A percentile compares a stretch with the other conserved stretches of the same genome.
These are phyloP conservation scores for Ips nitidus DNA, from an alignment of 1,140 invertebrate species.

Conservation along the genomic window DNA sequence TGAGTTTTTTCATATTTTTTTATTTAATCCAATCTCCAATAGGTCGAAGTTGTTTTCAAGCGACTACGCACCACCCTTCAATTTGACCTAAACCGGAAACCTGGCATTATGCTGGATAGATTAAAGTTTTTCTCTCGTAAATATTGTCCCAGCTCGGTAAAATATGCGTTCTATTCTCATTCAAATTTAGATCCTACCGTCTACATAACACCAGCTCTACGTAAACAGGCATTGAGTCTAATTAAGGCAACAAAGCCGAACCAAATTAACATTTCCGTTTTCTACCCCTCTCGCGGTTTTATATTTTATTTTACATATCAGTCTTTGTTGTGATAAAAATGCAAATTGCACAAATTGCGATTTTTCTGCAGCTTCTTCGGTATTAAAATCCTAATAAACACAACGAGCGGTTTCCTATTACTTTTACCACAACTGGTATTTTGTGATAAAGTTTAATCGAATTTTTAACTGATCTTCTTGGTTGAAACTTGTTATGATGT, in stretches of 20 bases:
- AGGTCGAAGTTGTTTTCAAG: no score
- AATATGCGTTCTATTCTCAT: conserved; percentile 3
- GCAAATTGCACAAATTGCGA: background rate
- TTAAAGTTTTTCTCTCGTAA: background rate
- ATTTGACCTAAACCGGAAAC: no score
- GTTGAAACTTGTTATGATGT: no score
- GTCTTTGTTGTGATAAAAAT: conserved; percentile 5
- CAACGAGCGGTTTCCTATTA: no score
- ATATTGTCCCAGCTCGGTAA: background rate
- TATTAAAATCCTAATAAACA: no score
- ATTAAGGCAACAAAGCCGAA: background rate
- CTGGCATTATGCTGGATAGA: no score
- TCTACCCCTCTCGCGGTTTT: background rate
- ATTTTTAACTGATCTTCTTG: no score
- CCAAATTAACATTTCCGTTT: background rate
- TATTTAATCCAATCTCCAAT: background rate
- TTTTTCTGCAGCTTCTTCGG: no score
- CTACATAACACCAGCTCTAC: background rate
- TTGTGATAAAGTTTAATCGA: no score
- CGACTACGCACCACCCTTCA: no score
- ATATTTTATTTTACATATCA: conserved; percentile 6
- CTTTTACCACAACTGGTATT: no score
- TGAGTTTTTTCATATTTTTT: conserved; percentile 11
- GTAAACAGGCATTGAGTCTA: conserved; percentile 3
- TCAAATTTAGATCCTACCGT: background rate